phyloP scores from a whole-genome alignment of 2,888 invertebrate species.

The Conops quadrifasciatus region DNA sequence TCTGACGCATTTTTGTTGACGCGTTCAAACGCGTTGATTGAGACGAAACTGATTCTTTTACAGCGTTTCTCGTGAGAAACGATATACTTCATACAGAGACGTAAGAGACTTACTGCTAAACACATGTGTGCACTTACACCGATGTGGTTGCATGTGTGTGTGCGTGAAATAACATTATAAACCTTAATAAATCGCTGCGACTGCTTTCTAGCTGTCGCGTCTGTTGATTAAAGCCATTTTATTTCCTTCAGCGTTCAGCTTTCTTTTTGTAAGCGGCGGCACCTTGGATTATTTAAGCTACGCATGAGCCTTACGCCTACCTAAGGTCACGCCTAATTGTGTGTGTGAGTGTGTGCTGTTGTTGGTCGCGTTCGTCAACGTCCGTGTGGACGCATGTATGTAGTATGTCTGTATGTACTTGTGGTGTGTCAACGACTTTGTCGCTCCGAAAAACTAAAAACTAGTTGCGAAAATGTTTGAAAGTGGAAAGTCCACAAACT shows the following conservation, averaged over 20 bases:
- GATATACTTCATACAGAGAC: too few relatives aligned
- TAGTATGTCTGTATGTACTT: neutral
- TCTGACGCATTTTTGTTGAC: too few relatives aligned
- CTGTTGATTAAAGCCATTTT: conserved; percentile 27
- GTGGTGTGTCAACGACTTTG: neutral
- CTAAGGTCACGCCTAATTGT: too few relatives aligned
- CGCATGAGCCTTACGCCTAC: too few relatives aligned
- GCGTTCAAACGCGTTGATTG: too few relatives aligned
- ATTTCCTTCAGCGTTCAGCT: neutral
- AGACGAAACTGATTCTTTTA: too few relatives aligned
- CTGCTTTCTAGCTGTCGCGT: neutral
- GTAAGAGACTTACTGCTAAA: too few relatives aligned
- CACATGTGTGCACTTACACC: too few relatives aligned
- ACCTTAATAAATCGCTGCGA: too few relatives aligned
- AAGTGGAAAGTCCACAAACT: neutral
- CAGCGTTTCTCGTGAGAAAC: too few relatives aligned
- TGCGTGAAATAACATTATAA: too few relatives aligned
- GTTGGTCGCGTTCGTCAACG: neutral
- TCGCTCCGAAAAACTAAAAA: conserved; percentile 10
- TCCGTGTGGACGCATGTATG: neutral
- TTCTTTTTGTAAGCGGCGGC: neutral
- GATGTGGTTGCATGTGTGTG: too few relatives aligned
- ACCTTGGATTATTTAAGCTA: conserved; percentile 25
- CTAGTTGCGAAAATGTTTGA: neutral
- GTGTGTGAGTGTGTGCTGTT: neutral